A percentile compares a stretch with the other conserved stretches of the same genome.
phyloP scores from a whole-genome alignment of 2,113 vertebrate species.

The Rattus rattus region DNA sequence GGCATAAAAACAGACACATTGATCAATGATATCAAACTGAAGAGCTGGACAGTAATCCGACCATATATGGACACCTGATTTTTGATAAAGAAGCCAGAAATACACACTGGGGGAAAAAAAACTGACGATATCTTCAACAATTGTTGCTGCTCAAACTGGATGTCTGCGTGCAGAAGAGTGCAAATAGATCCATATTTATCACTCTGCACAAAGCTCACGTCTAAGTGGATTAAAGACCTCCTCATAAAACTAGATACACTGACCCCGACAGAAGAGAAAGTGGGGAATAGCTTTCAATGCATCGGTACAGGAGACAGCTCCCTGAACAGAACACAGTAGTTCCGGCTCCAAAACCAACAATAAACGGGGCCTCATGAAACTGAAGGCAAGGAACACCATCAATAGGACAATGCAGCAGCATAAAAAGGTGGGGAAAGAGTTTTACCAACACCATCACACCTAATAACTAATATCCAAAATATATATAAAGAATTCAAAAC shows the following conservation, averaged over 20 bases:
- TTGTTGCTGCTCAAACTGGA: not conserved
- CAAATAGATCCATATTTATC: not conserved
- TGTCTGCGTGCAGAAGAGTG: not conserved
- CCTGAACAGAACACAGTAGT: not conserved
- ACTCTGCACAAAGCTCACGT: not conserved
- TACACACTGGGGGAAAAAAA: not conserved
- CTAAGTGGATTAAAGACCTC: not conserved
- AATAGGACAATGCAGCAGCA: not conserved
- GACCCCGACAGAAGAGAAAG: not conserved
- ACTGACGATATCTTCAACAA: not conserved
- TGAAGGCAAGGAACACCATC: not conserved
- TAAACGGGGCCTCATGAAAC: not conserved
- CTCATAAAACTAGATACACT: not conserved
- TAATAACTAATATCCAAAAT: not conserved
- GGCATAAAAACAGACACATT: not conserved
- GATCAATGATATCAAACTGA: not conserved
- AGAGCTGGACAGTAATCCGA: not conserved
- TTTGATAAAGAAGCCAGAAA: not conserved
- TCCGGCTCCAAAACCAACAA: not conserved
- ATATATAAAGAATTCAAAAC: not conserved
- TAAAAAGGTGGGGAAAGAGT: not conserved
- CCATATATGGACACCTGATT: not conserved
- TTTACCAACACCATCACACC: not conserved
- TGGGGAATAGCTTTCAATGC: not conserved
- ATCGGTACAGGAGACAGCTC: not conserved